Base-by-base conservation (phyloP, 2,888 invertebrate species). In the Apodemia zela region DNA sequence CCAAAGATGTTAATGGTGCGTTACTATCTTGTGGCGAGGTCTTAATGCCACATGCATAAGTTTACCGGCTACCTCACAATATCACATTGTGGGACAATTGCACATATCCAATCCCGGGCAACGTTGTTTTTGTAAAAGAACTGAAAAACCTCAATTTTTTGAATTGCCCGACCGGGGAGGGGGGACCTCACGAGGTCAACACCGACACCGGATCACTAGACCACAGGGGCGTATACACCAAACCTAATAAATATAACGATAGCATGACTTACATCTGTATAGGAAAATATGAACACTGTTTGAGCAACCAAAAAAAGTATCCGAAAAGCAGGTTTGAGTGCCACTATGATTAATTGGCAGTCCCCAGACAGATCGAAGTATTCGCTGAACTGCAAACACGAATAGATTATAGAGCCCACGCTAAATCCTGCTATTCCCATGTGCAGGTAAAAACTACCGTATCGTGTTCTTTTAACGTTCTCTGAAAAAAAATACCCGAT, bases 211-310 rank as follows among this genome's bases (percentile, higher is more conserved):
- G n/a, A n/a, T n/a, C n/a, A n/a, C n/a, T n/a, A n/a, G n/a, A n/a
- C n/a, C n/a, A n/a, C n/a, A n/a, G n/a, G n/a, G n/a, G n/a, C n/a
- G n/a, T n/a, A n/a, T n/a, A n/a, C n/a, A n/a, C n/a, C n/a, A 25
- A 33, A 33, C 8, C 0, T 1, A 33, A 5, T 42, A 15, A 5
- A 15, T 15, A 42, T 15, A 42, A 15, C 15, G 1, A 15, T 42
- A 42, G 15, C 5, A 15, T 42, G 15, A 42, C 92, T 89, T 79
- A 95, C 95, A 83, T 94, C 93, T 54, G 94, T 93, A 73, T 94
- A 95, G 4, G 95, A 93, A 78, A 95, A 95, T 72, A 95, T 94
- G 77, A 95, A 95, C 73, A 95, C 93, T 65, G 95, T 94, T 79
- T 95, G 95, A 59, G 93, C 93, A 68, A 95, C 94, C 69, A 94